A percentile compares a stretch with the other conserved stretches of the same genome.
Evolutionary conservation across 2,888 invertebrate species (phyloP).

Genomic region (Amorpha juglandis): DNA sequence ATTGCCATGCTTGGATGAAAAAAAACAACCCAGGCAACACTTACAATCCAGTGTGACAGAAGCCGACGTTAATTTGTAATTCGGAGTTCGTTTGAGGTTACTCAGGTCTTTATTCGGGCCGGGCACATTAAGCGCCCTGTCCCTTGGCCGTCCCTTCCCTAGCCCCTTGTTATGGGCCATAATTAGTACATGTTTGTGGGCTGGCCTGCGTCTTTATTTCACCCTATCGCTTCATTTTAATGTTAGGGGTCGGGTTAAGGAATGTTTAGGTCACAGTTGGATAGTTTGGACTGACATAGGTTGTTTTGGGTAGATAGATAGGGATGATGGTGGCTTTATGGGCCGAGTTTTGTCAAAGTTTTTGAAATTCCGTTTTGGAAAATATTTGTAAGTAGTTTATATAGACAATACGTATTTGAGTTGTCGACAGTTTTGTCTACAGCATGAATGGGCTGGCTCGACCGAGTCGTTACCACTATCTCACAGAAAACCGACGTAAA

Average conservation of each 20-base stretch:
- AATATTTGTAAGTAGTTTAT: too few relatives aligned
- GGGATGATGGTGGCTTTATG: not conserved
- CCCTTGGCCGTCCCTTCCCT: conserved; percentile 50
- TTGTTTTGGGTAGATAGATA: conserved; percentile 1
- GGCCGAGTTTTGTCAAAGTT: too few relatives aligned
- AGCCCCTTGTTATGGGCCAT: conserved; percentile 56
- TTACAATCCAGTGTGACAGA: conserved; percentile 46
- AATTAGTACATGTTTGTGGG: conserved; percentile 58
- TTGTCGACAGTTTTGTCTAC: too few relatives aligned
- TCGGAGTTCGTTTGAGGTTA: conserved; percentile 69
- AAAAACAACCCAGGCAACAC: too few relatives aligned
- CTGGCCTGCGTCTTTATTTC: conserved; percentile 29
- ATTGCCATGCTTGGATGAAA: too few relatives aligned
- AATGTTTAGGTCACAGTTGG: not conserved
- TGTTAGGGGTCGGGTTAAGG: conserved; percentile 19
- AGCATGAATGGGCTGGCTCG: too few relatives aligned
- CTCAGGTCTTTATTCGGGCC: conserved; percentile 59
- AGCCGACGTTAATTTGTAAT: conserved; percentile 64
- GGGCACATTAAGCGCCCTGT: conserved; percentile 53
- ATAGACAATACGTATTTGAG: too few relatives aligned
- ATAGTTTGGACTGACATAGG: conserved; percentile 1
- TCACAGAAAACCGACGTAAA: too few relatives aligned
- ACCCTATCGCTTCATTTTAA: conserved; percentile 26
- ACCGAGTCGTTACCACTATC: too few relatives aligned
- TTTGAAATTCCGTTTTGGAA: too few relatives aligned